These are phyloP conservation scores for Cardiocondyla obscurior DNA, from an alignment of 1,140 invertebrate species.

Conservation along the genomic window DNA sequence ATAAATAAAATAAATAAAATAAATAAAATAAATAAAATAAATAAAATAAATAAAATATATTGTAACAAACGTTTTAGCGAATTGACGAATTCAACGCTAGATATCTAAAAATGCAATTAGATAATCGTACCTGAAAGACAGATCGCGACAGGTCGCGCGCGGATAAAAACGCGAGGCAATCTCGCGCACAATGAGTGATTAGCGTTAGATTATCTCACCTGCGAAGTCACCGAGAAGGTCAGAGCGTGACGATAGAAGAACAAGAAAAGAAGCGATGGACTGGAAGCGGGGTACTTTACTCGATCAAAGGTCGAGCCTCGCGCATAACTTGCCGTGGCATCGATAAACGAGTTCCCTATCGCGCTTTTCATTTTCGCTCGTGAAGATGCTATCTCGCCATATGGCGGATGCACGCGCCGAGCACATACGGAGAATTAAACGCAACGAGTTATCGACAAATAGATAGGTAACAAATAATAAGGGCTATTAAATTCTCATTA, in stretches of 20 bases:
- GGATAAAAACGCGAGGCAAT: neutral
- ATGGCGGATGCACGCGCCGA: constrained; percentile 17
- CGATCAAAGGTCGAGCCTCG: constrained; percentile 46
- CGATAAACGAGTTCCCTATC: constrained; percentile 41
- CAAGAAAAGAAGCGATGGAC: constrained; percentile 41
- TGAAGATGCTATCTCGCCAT: constrained; percentile 24
- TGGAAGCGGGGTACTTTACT: constrained; percentile 25
- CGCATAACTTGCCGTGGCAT: constrained; percentile 22
- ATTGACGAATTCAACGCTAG: too few species aligned
- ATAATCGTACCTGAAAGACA: neutral
- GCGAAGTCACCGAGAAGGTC: constrained; percentile 64
- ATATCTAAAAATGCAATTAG: neutral
- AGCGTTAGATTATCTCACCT: constrained; percentile 59
- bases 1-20: too few species aligned
- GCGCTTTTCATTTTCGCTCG: constrained; percentile 41
- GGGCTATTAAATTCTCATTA: constrained; percentile 8
- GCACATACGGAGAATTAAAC: constrained; percentile 18
- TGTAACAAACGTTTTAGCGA: too few species aligned
- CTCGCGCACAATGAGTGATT: constrained; percentile 16
- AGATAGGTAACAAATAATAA: constrained; percentile 20
- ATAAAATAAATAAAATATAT: too few species aligned
- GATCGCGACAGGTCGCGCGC: neutral
- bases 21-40: too few species aligned
- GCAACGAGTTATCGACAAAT: constrained; percentile 19
- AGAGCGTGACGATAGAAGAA: constrained; percentile 34